These are phyloP conservation scores for Patiria pectinifera DNA, from an alignment of 53 echinoderm and acorn worm genomes.

Conservation along the genomic window DNA sequence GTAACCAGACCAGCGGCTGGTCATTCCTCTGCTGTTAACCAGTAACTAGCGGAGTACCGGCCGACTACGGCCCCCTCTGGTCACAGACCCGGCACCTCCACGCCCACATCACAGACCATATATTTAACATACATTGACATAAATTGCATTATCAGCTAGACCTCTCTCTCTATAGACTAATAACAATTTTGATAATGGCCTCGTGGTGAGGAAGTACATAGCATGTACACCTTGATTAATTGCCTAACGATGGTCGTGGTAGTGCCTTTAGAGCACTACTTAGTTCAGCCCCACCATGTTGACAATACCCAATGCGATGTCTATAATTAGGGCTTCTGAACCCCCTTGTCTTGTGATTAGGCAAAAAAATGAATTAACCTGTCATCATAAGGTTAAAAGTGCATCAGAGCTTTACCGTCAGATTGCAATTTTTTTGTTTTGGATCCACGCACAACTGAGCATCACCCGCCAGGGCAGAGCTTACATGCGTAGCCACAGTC, in stretches of 20 bases:
- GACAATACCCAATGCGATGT: conserved; percentile 53
- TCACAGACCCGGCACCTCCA: not conserved
- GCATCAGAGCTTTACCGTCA: conserved; percentile 15
- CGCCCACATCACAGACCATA: not conserved
- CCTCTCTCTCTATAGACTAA: conserved; percentile 30
- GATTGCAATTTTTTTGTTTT: not conserved
- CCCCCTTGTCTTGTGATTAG: conserved; percentile 19
- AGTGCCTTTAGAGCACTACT: conserved; percentile 30
- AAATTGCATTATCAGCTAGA: conserved; percentile 37
- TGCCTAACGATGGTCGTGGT: conserved; percentile 15
- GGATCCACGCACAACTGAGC: not conserved
- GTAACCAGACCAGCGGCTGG: not conserved
- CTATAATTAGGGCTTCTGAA: conserved; percentile 55
- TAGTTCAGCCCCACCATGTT: conserved; percentile 16
- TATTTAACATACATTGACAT: conserved; percentile 42
- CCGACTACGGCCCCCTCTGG: not conserved
- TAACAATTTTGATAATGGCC: conserved; percentile 61
- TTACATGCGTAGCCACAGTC: not conserved
- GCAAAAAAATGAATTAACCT: conserved; percentile 29
- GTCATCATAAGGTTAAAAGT: conserved; percentile 59
- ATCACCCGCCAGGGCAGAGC: not conserved
- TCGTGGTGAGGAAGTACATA: conserved; percentile 29
- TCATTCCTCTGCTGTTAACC: conserved; percentile 9
- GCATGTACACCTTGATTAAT: conserved; percentile 43
- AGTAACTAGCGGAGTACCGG: conserved; percentile 20